phyloP scores from a whole-genome alignment of 2,797 vertebrate species.

The Eulemur mongoz region DNA sequence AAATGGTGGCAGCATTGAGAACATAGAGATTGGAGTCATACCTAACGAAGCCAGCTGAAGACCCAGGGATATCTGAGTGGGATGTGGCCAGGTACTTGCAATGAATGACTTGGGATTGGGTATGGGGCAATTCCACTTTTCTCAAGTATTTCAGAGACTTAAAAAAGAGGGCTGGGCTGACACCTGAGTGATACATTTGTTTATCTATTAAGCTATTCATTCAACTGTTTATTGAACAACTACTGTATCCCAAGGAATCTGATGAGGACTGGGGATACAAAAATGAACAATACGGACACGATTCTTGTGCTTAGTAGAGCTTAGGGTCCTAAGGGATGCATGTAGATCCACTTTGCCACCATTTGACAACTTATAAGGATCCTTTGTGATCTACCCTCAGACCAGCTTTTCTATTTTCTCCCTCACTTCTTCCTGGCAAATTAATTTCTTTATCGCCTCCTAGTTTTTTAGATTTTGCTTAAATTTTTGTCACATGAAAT shows the following conservation, averaged over 20 bases:
- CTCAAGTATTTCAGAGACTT: not conserved
- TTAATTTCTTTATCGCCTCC: not conserved
- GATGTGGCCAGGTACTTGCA: not conserved
- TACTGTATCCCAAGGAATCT: not conserved
- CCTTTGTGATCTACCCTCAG: not conserved
- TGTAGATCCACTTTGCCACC: not conserved
- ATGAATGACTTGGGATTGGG: not conserved
- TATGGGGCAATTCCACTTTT: not conserved
- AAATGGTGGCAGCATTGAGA: not conserved
- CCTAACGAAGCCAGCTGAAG: not conserved
- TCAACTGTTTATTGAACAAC: conserved; percentile 9
- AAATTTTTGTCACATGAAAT: not conserved
- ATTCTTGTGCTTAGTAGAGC: not conserved
- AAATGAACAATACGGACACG: not conserved
- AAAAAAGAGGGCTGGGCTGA: not conserved
- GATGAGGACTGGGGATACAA: not conserved
- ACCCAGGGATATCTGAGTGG: not conserved
- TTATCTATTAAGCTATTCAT: not conserved
- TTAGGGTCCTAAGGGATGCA: not conserved
- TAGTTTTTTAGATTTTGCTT: not conserved
- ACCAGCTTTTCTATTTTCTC: not conserved
- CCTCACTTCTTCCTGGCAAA: not conserved
- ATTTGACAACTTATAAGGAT: not conserved
- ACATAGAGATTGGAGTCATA: not conserved
- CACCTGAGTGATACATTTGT: not conserved